Evolutionary conservation across 2,888 invertebrate genomes (phyloP), one percentile per base, ranked within the genome.

Genomic region (Troides oblongomaculatus): DNA sequence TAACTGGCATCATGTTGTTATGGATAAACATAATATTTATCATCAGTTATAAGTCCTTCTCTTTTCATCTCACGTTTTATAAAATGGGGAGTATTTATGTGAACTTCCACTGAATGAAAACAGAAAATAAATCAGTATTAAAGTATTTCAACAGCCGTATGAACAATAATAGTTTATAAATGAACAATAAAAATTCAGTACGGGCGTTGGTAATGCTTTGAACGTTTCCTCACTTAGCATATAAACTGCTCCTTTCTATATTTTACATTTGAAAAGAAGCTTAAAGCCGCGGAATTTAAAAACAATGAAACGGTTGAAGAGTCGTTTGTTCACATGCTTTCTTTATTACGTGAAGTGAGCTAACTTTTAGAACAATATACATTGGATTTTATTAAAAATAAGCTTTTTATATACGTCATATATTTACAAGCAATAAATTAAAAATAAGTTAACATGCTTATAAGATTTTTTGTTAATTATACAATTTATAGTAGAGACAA

Each of bases 201-300:
- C 46, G 18, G 62, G 39, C 58, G 65, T 58, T 8, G 50, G 66
- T 66, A 66, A 66, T 65, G 62, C 59, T 66, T 66, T 50, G 66
- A 66, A 66, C 66, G 66, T 62, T 70, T 66, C 53, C 39, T 59
- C 58, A 57, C 59, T 70, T 66, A 70, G 57, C 66, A 70, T 70
- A 70, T 70, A 70, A 66, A 70, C 70, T 66, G 58, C 65, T 69
- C 43, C 57, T 70, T 69, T 62, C 62, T 46, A 62, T 30, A 50
- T 66, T 61, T 66, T n/a, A 66, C 57, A 58, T 66, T 66, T 65
- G 53, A 58, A 68, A 69, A 69, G 65, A 69, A 57, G 23, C 65
- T 69, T 17, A 7, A 62, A 30, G 57, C 23, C 17, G 7, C 18
- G 43, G 17, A 69, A 60, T 64, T 61, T 23, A 21, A 36, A 50